Evolutionary conservation across 2,888 invertebrate genomes (phyloP), one percentile per base, ranked within the genome.

Genomic region (Caenorhabditis sp.): DNA sequence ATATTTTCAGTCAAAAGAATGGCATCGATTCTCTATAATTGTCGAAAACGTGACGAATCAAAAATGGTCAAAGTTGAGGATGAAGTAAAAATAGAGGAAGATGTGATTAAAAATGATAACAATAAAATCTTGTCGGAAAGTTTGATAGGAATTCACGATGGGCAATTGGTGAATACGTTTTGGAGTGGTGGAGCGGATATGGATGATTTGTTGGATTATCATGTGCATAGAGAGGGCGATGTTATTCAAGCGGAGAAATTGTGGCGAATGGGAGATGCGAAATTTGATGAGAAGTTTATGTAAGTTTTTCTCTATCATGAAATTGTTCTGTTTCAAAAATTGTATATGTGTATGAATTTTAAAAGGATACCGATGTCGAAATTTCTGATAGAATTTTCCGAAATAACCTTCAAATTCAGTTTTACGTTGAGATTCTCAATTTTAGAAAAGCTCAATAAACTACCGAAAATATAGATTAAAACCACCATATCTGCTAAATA

Each of bases 101-200:
- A 43, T 10, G 52, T 20, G 10, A 60, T 62, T 12, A 56, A 73
- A 50, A 10, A 43, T 14, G 14, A 10, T 5, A 5, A 10, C 12
- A 10, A 10, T 3, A 43, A 23, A 7, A 63, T 72, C 2, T 61
- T 77, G 5, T 63, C 69, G 17, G 70, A 72, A 25, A 50, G 63
- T 12, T 64, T 82, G 59, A 63, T 84, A 56, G 80, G 82, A 17
- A 76, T 84, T 52, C 66, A 60, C 50, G 67, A 77, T 12, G 84
- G 82, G 31, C 64, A 63, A 8, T 70, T 84, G 31, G 68, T 66
- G 43, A 79, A 78, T 64, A 73, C 67, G 3, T 83, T 83, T 68
- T 85, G 85, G 85, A 76, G 74, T 38, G 77, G 70, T n/a, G 77
- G 75, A 12, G 56, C 70, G 1, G 54, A 59, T 1, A 65, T 67